These are phyloP conservation scores for Misgurnus mizolepis DNA, from an alignment of 2,113 vertebrate genomes.

Conservation along the genomic window DNA sequence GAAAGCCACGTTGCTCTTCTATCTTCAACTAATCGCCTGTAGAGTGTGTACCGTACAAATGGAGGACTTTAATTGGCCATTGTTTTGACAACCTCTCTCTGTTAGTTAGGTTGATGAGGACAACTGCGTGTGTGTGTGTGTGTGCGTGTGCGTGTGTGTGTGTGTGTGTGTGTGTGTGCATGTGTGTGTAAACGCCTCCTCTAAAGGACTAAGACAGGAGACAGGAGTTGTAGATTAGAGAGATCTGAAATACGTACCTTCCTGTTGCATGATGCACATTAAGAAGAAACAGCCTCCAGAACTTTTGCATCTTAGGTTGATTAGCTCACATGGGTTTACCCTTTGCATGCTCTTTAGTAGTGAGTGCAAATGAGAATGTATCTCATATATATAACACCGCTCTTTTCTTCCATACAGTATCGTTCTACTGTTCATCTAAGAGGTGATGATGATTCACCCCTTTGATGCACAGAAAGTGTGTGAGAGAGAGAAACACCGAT, in stretches of 20 bases:
- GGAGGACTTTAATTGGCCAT: constrained; percentile 47
- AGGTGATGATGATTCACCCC: constrained; percentile 16
- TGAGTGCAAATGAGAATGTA: no score
- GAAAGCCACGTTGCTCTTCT: not conserved
- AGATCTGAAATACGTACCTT: constrained; percentile 43
- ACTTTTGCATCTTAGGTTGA: not conserved
- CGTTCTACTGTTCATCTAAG: not conserved
- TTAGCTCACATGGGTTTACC: not conserved
- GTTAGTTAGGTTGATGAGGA: constrained; percentile 33
- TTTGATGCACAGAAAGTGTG: constrained; percentile 1
- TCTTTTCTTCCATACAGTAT: not conserved
- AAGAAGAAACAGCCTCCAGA: not conserved
- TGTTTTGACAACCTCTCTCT: constrained; percentile 45
- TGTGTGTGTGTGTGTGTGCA: not conserved
- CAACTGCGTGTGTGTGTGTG: not conserved
- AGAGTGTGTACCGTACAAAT: constrained; percentile 10
- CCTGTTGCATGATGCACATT: not conserved
- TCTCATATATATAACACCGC: no score
- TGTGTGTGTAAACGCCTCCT: constrained; percentile 4
- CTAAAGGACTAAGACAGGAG: constrained; percentile 1
- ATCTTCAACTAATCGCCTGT: constrained; percentile 1
- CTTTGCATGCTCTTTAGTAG: no score
- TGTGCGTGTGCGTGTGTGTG: not conserved
- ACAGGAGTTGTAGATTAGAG: constrained; percentile 31
- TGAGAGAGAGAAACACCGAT: not conserved